A percentile compares a stretch with the other conserved stretches of the same genome.
phyloP scores from a whole-genome alignment of 1,140 invertebrate species.

The Maconellicoccus hirsutus region DNA sequence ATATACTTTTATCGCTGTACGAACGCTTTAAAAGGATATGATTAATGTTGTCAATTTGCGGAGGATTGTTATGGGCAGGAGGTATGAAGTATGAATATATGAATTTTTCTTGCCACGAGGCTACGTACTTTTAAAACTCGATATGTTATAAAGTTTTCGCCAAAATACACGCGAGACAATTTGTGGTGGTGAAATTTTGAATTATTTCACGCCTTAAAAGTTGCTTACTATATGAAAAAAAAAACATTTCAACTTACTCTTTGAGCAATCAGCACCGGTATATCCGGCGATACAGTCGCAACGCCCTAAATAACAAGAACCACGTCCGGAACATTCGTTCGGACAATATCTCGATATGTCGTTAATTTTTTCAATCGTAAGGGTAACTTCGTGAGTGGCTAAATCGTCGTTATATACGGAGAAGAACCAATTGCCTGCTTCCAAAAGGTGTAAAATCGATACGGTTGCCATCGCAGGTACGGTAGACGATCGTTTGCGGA shows the following conservation, averaged over 20 bases:
- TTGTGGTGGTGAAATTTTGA: background rate
- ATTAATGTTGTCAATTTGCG: background rate
- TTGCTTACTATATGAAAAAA: background rate
- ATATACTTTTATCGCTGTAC: background rate
- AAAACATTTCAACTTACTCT: constrained; percentile 70
- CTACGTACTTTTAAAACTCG: too few relatives aligned
- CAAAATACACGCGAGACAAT: background rate
- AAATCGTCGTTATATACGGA: constrained; percentile 91
- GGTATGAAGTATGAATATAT: too few relatives aligned
- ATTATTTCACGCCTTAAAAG: background rate
- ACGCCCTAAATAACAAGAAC: constrained; percentile 86
- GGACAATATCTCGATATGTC: constrained; percentile 79
- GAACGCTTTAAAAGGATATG: background rate
- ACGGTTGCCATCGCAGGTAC: constrained; percentile 36
- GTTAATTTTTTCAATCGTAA: constrained; percentile 66
- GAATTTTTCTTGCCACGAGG: background rate
- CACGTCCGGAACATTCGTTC: constrained; percentile 87
- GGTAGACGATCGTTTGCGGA: constrained; percentile 7
- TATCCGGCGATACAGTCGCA: constrained; percentile 94
- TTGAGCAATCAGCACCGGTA: constrained; percentile 81
- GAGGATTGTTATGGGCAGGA: background rate
- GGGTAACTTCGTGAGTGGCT: constrained; percentile 62
- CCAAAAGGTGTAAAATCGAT: constrained; percentile 73
- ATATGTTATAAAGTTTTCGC: background rate
- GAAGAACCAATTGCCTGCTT: constrained; percentile 88